Evolutionary conservation across 2,113 vertebrate genomes (phyloP).

Genomic region (Charina bottae): DNA sequence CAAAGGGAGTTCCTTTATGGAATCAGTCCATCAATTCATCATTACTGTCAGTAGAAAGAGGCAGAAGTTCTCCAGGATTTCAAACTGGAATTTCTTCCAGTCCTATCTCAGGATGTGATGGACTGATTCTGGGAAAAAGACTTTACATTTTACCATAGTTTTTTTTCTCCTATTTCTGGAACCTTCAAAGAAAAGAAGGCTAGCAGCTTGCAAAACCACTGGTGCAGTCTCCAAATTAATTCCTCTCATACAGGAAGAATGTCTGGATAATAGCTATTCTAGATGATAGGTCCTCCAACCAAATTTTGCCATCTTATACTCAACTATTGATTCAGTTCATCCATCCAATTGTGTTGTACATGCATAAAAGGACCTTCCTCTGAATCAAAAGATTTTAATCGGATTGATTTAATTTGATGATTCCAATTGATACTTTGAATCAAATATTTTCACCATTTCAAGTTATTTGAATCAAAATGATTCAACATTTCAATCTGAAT

Average conservation of each 20-base stretch:
- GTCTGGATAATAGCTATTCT: not conserved
- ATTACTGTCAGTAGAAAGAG: not conserved
- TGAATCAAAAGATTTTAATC: not conserved
- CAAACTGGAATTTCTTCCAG: not conserved
- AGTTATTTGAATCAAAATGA: not conserved
- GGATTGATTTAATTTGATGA: not conserved
- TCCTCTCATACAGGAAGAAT: not conserved
- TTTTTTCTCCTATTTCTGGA: not conserved
- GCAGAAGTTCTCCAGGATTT: not conserved
- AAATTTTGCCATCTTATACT: too few species aligned
- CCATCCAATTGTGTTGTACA: not conserved
- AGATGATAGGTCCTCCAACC: too few species aligned
- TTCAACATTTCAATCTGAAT: not conserved
- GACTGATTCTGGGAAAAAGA: not conserved
- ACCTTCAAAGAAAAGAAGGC: not conserved
- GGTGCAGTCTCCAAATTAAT: not conserved
- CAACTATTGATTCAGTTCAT: not conserved
- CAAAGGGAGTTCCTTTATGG: not conserved
- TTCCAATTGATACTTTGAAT: not conserved
- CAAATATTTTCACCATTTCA: not conserved
- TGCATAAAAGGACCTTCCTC: not conserved
- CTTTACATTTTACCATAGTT: not conserved
- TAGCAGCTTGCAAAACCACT: not conserved
- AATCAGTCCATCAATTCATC: not conserved
- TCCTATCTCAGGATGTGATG: not conserved